A percentile compares a stretch with the other conserved stretches of the same genome.
phyloP scores from a whole-genome alignment of 1,140 invertebrate species.

The Atta cephalotes region DNA sequence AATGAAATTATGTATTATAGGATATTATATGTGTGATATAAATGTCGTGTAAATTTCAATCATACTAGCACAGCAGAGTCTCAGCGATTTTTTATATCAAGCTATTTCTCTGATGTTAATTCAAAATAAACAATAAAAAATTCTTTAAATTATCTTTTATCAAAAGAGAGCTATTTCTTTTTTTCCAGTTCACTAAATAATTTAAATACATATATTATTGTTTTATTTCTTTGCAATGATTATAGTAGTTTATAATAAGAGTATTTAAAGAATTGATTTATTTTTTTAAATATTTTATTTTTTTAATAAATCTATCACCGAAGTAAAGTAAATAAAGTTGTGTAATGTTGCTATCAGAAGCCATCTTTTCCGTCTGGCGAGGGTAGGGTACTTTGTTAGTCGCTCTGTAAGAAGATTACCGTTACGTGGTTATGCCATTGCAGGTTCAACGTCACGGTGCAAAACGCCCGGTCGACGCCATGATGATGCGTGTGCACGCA shows the following conservation, averaged over 20 bases:
- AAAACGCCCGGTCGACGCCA: slow-evolving; percentile 39
- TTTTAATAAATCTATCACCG: neutral
- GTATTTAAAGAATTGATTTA: neutral
- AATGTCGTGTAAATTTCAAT: neutral
- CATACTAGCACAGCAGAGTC: too few species aligned
- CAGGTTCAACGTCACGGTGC: slow-evolving; percentile 73
- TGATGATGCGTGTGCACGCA: slow-evolving; percentile 20
- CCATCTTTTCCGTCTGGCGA: neutral
- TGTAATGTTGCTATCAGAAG: neutral
- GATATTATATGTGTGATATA: neutral
- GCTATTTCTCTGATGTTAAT: neutral
- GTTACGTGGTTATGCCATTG: slow-evolving; percentile 74
- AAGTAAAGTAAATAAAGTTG: neutral
- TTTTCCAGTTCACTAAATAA: neutral
- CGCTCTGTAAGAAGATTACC: slow-evolving; percentile 72
- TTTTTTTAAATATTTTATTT: neutral
- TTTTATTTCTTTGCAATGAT: neutral
- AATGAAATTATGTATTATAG: neutral
- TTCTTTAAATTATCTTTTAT: neutral
- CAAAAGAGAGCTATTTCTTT: neutral
- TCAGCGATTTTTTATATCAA: neutral
- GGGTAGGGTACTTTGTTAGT: slow-evolving; percentile 59
- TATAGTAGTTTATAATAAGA: neutral
- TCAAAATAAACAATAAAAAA: neutral
- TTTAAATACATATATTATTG: neutral